Conservation (phyloP, 1,140 invertebrate genomes). For the Helicoverpa armigera region DNA sequence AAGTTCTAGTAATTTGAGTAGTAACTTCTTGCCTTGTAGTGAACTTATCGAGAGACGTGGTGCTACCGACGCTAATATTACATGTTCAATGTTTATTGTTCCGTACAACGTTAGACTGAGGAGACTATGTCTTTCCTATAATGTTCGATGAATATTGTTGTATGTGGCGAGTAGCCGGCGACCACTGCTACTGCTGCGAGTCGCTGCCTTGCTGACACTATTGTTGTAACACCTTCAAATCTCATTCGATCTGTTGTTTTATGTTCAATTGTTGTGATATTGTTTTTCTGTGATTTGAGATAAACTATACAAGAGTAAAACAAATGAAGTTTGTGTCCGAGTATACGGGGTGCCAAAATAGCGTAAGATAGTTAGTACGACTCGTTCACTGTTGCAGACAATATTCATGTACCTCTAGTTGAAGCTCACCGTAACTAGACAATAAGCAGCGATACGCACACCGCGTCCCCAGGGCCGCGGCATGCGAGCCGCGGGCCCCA, state of each 20-base stretch:
- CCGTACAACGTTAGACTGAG: neutral
- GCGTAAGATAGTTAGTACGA: conserved; percentile 49
- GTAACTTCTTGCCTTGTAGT: conserved; percentile 41
- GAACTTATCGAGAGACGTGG: conserved; percentile 33
- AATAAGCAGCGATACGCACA: conserved; percentile 60
- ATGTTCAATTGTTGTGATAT: conserved; percentile 5
- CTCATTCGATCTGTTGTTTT: neutral
- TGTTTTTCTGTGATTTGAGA: conserved; percentile 29
- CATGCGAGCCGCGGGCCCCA: no score
- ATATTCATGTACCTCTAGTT: neutral
- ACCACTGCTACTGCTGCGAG: no score
- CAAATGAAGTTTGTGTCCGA: neutral
- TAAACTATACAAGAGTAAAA: conserved; percentile 7
- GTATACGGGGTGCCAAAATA: conserved; percentile 67
- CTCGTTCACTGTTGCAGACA: conserved; percentile 18
- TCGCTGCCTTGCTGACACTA: neutral
- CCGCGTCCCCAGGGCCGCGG: neutral
- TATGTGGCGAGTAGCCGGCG: no score
- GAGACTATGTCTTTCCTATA: no score
- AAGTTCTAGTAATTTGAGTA: conserved; percentile 26
- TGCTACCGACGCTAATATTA: conserved; percentile 20
- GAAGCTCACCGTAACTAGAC: conserved; percentile 53
- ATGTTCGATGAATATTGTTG: no score
- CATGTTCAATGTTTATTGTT: neutral
- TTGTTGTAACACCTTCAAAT: neutral